These are phyloP conservation scores for Zophobas atratus DNA, from an alignment of 1,140 invertebrate species.

Conservation along the genomic window DNA sequence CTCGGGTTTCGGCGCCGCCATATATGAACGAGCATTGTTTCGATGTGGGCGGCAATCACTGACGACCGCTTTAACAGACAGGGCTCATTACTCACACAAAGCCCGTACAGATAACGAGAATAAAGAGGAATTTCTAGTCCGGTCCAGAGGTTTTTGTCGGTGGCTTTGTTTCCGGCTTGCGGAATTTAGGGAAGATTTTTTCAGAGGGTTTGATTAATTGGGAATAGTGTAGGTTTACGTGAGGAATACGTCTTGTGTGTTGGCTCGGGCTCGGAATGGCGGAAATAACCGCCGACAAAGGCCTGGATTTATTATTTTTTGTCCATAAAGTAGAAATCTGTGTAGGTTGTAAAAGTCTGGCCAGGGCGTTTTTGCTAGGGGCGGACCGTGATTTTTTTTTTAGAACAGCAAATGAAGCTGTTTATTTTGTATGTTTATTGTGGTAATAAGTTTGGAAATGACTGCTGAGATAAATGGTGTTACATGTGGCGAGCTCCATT, in stretches of 20 bases:
- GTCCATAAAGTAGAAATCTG: background rate
- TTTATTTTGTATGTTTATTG: background rate
- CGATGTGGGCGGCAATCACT: slow-evolving; percentile 2
- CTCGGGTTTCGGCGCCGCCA: too few species aligned
- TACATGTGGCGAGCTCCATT: too few species aligned
- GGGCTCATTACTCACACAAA: slow-evolving; percentile 7
- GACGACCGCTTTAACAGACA: slow-evolving; percentile 1
- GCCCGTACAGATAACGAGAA: background rate
- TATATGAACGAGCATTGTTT: background rate
- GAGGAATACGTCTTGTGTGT: background rate
- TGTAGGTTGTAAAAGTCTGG: background rate
- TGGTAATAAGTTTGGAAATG: too few species aligned
- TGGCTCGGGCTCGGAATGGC: slow-evolving; percentile 2
- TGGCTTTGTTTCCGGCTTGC: background rate
- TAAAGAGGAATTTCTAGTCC: background rate
- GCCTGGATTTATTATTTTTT: slow-evolving; percentile 5
- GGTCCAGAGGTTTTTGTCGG: background rate
- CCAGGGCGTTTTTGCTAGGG: background rate
- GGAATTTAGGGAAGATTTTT: too few species aligned
- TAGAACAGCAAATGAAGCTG: background rate
- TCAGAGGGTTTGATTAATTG: too few species aligned
- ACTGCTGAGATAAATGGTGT: too few species aligned
- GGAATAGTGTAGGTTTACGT: background rate
- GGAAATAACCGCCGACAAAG: slow-evolving; percentile 6
- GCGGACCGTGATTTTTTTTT: background rate